Evolutionary conservation across 2,113 vertebrate genomes (phyloP), one percentile per base, ranked within the genome.

Genomic region (Corydoras sp.): DNA sequence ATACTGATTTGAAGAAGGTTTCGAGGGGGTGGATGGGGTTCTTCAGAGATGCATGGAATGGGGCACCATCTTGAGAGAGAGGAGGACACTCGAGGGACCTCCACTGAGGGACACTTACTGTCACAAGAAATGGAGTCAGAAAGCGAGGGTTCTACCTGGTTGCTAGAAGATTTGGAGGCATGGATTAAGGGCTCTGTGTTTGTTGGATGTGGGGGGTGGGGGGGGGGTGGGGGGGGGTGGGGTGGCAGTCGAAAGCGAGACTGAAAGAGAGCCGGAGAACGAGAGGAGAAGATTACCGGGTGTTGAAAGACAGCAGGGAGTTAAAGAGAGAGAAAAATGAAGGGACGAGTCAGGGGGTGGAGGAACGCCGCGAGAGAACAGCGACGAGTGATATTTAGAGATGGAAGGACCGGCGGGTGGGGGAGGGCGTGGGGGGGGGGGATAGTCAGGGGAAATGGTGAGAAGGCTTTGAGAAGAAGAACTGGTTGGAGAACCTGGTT

Each of bases 401-500:
- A 31, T 35, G 32, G 32, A 6, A 2, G n/a, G 63, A 63, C n/a
- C n/a, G n/a, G n/a, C n/a, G n/a, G 53, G 61, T 15, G 48, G 63
- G 71, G 58, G 50, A 10, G 35, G 58, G 8, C 5, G 30, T 68
- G 29, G 35, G 24, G 15, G 30, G 13, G 32, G 55, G 12, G 59
- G 35, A 68, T 48, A 53, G n/a, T 31, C n/a, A 1, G 68, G 49
- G 58, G 80, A 81, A 74, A 79, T 63, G 78, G 65, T n/a, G 73
- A 30, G n/a, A 32, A n/a, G 32, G 32, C 32, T 35, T 35, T 3
- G 71, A 75, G 74, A 80, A 69, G 12, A 8, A 76, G 76, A 77
- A 77, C 32, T 3, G 32, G 32, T 35, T 35, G 32, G 32, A 6
- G 32, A 4, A 4, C 6, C 6, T 3, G 32, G 32, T 35, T 35